These are phyloP conservation scores for Calycopis cecrops DNA, from an alignment of 1,140 invertebrate species.

Conservation along the genomic window DNA sequence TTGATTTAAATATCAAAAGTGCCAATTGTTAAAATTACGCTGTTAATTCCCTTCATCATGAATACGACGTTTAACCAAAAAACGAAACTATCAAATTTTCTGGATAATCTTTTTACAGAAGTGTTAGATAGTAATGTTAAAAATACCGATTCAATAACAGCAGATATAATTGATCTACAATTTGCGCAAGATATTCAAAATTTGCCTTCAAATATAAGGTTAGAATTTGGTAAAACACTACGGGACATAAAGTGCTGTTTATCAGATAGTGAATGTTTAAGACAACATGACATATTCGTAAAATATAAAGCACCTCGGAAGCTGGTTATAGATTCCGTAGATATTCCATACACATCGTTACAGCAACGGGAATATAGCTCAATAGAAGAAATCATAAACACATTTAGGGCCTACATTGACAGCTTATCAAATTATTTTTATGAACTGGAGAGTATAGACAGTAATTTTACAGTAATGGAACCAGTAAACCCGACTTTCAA, in stretches of 20 bases:
- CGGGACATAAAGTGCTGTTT: conserved; percentile 45
- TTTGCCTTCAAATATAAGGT: conserved; percentile 15
- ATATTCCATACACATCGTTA: conserved; percentile 36
- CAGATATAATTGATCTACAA: conserved; percentile 35
- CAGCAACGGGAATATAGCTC: conserved; percentile 40
- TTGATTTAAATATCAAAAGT: no score
- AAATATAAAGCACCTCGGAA: conserved; percentile 38
- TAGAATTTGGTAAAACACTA: conserved; percentile 48
- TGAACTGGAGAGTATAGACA: conserved; percentile 49
- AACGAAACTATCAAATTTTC: neutral
- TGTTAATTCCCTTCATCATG: no score
- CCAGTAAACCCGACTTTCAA: conserved; percentile 46
- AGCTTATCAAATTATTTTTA: conserved; percentile 43
- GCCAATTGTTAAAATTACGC: no score
- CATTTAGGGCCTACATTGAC: conserved; percentile 34
- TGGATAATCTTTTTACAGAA: neutral
- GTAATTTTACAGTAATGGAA: conserved; percentile 45
- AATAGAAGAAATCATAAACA: conserved; percentile 37
- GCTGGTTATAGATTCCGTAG: conserved; percentile 29
- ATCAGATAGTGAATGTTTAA: conserved; percentile 30
- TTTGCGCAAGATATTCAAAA: conserved; percentile 42
- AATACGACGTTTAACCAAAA: neutral
- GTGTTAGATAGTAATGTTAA: neutral
- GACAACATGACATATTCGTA: conserved; percentile 43
- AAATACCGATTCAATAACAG: conserved; percentile 23